Conservation (phyloP, 1,140 invertebrate genomes). For the Aphaenogaster ashmeadi region DNA sequence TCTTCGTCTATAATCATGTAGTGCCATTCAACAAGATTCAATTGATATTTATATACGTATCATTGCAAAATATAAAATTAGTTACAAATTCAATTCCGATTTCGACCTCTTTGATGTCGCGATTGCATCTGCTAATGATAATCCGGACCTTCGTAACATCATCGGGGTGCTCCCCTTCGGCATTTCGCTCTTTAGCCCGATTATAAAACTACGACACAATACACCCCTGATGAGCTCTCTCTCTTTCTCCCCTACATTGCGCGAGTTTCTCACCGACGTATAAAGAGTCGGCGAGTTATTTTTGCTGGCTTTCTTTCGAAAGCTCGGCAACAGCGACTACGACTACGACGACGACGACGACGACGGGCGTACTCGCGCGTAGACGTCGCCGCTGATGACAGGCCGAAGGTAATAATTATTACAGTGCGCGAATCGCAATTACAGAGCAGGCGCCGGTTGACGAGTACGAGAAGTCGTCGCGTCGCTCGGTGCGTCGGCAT, state of each 20-base stretch:
- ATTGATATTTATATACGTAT: background rate
- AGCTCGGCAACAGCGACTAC: constrained; percentile 38
- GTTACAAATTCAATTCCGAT: background rate
- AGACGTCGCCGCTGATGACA: constrained; percentile 86
- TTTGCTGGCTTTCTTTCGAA: constrained; percentile 65
- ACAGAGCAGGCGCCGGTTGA: constrained; percentile 82
- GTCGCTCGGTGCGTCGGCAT: constrained; percentile 12
- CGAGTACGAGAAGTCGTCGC: constrained; percentile 57
- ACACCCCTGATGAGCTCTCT: constrained; percentile 73
- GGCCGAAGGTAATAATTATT: constrained; percentile 85
- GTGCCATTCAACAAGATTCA: background rate
- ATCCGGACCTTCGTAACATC: background rate
- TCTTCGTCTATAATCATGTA: background rate
- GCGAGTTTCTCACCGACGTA: constrained; percentile 13
- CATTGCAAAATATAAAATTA: constrained; percentile 12
- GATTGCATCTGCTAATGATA: constrained; percentile 36
- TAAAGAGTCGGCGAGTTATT: constrained; percentile 63
- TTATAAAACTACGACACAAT: constrained; percentile 81
- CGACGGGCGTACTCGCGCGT: constrained; percentile 65
- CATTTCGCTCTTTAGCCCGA: constrained; percentile 60
- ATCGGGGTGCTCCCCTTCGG: constrained; percentile 14
- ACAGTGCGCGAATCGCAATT: constrained; percentile 86
- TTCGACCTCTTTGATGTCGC: constrained; percentile 32
- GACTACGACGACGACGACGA: constrained; percentile 13
- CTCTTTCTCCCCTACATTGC: constrained; percentile 17